phyloP scores from a whole-genome alignment of 2,888 invertebrate genomes.

The Hyles lineata region DNA sequence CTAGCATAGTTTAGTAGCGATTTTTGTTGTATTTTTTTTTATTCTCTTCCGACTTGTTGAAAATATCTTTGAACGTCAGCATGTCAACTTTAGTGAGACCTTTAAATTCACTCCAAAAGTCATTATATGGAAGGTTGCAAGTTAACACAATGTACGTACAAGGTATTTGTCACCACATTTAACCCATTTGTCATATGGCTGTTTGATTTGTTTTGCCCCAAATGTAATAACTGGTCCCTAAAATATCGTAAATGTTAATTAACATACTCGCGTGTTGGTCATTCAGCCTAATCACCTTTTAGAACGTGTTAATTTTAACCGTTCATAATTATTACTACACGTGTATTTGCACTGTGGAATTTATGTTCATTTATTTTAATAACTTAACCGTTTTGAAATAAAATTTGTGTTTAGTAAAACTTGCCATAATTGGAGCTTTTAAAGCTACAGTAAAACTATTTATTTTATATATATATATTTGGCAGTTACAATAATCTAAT shows the following conservation, averaged over 20 bases:
- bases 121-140: not conserved
- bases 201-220: not conserved
- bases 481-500: too few relatives aligned
- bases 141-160: not conserved
- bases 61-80: too few relatives aligned
- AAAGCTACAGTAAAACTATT: not conserved
- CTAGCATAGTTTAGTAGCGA: too few relatives aligned
- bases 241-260: conserved; percentile 16
- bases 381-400: not conserved
- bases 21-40: too few relatives aligned
- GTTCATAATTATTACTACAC: conserved; percentile 25
- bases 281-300: conserved; percentile 17
- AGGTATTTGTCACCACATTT: not conserved
- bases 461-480: not conserved
- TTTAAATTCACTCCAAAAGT: not conserved
- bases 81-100: not conserved
- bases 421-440: not conserved
- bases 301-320: conserved; percentile 19
- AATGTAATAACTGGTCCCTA: conserved; percentile 12
- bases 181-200: not conserved
- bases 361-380: conserved; percentile 15
- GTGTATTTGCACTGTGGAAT: conserved; percentile 13
- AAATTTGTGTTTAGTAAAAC: conserved; percentile 6
- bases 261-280: conserved; percentile 19
- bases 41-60: too few relatives aligned